Conservation (phyloP, 2,797 vertebrate genomes). For the Buceros bicornis region DNA sequence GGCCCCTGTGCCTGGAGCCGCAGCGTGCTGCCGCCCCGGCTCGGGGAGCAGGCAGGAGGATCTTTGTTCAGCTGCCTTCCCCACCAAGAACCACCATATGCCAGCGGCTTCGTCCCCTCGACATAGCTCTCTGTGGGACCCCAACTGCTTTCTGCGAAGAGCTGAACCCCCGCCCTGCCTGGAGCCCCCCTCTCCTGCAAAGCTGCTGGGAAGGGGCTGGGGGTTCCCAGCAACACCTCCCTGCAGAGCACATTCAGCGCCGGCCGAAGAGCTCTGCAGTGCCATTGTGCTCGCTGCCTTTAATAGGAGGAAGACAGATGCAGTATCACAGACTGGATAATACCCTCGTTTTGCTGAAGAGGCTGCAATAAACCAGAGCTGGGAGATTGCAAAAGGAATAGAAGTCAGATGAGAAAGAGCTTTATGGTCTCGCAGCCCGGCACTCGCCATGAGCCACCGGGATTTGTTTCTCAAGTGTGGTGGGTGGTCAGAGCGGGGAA, state of each 20-base stretch:
- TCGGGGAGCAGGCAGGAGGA: neutral
- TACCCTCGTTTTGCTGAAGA: conserved; percentile 53
- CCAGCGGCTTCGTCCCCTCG: fast-evolving
- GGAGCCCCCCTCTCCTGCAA: neutral
- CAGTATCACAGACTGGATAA: conserved; percentile 42
- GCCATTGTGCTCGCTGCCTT: conserved; percentile 52
- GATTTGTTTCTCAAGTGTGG: neutral
- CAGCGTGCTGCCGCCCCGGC: fast-evolving
- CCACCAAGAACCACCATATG: fast-evolving
- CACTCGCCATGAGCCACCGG: fast-evolving
- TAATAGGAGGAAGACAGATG: conserved; percentile 67
- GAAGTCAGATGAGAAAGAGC: conserved; percentile 55
- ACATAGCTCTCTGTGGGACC: fast-evolving
- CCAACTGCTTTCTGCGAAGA: neutral
- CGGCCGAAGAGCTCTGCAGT: neutral
- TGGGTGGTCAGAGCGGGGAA: neutral
- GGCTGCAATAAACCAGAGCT: conserved; percentile 41
- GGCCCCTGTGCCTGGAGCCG: fast-evolving
- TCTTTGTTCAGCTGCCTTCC: neutral
- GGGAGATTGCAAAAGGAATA: conserved; percentile 54
- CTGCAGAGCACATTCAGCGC: neutral
- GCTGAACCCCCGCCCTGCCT: neutral
- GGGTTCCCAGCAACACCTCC: fast-evolving
- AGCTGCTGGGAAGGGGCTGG: neutral
- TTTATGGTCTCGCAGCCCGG: neutral